A percentile compares a stretch with the other conserved stretches of the same genome.
These are phyloP conservation scores for Ophioninae sp. DNA, from an alignment of 2,888 invertebrate species.

Conservation along the genomic window DNA sequence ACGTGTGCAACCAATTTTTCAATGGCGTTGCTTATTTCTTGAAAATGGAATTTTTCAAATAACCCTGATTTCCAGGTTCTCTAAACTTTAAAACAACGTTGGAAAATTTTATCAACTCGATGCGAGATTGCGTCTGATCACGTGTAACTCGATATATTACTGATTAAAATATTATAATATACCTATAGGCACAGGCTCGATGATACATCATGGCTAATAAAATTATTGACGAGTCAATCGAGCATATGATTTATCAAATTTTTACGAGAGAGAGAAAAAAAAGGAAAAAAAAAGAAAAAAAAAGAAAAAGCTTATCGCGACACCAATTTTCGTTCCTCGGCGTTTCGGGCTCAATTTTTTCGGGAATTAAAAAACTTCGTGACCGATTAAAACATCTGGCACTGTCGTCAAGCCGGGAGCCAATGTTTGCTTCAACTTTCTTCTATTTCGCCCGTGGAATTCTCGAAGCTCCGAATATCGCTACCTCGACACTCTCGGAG, in stretches of 20 bases:
- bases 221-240: conserved; percentile 40
- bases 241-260: conserved; percentile 27
- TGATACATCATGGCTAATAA: neutral
- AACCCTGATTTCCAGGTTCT: too few species aligned
- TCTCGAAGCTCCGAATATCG: conserved; percentile 25
- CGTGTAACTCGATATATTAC: conserved; percentile 40
- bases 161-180: conserved; percentile 32
- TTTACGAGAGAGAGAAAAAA: neutral
- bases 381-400: conserved; percentile 47
- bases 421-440: conserved; percentile 42
- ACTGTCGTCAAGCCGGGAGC: conserved; percentile 24
- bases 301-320: neutral
- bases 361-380: conserved; percentile 18
- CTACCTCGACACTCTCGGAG: conserved; percentile 34
- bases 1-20: neutral
- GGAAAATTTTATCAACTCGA: conserved; percentile 32
- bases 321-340: neutral
- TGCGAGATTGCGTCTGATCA: conserved; percentile 30
- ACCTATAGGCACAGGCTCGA: neutral
- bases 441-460: conserved; percentile 4
- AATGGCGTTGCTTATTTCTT: too few species aligned
- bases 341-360: neutral
- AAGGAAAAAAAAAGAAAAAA: neutral
- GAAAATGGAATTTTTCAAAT: too few species aligned
- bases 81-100: conserved; percentile 41